A percentile compares a stretch with the other conserved stretches of the same genome.
phyloP scores from a whole-genome alignment of 2,888 invertebrate genomes.

The Synanthedon myopaeformis region DNA sequence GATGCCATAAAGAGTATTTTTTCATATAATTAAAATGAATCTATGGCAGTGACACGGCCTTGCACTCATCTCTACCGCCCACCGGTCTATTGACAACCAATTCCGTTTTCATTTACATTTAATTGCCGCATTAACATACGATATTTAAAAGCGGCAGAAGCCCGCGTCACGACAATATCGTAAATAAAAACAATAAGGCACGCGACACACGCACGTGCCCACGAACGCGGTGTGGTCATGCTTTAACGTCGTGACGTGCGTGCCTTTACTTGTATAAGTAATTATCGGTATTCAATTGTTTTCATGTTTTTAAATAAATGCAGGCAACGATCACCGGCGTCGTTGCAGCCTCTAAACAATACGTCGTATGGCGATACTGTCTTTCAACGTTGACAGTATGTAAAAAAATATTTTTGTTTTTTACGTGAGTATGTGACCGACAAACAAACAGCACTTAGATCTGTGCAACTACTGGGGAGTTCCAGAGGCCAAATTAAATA shows the following conservation, averaged over 20 bases:
- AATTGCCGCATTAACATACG: slow-evolving; percentile 21
- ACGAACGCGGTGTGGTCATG: slow-evolving; percentile 40
- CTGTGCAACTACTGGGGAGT: too few relatives aligned
- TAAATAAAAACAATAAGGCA: slow-evolving; percentile 15
- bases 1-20: too few relatives aligned
- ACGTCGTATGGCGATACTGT: too few relatives aligned
- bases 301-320: background rate
- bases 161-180: slow-evolving; percentile 6
- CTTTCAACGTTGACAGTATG: too few relatives aligned
- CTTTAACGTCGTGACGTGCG: slow-evolving; percentile 42
- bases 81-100: slow-evolving; percentile 15
- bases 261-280: slow-evolving; percentile 12
- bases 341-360: too few relatives aligned
- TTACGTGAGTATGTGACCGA: too few relatives aligned
- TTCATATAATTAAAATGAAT: too few relatives aligned
- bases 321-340: background rate
- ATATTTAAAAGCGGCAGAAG: slow-evolving; percentile 10
- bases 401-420: too few relatives aligned
- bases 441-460: too few relatives aligned
- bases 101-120: slow-evolving; percentile 25
- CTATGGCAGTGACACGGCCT: too few relatives aligned
- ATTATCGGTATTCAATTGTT: slow-evolving; percentile 6
- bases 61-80: slow-evolving; percentile 3
- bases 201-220: slow-evolving; percentile 37
- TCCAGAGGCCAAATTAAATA: too few relatives aligned